A percentile compares a stretch with the other conserved stretches of the same genome.
These are phyloP conservation scores for Hippocampus barbouri DNA, from an alignment of 2,113 vertebrate species.

Conservation along the genomic window DNA sequence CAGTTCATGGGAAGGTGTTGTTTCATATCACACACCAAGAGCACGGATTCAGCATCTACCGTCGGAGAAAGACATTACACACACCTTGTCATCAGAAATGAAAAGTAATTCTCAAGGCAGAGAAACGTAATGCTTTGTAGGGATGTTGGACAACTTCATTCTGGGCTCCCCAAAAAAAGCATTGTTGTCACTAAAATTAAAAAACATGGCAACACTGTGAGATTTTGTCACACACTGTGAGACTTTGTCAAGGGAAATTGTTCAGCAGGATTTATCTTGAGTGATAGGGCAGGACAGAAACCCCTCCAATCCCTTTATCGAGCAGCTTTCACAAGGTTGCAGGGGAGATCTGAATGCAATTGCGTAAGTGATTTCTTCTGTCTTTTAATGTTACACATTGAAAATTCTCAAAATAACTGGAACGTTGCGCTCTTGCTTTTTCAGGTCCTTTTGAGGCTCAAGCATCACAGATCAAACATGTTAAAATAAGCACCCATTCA, in stretches of 20 bases:
- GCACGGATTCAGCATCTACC: too few species aligned
- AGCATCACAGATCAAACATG: too few species aligned
- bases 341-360: background rate
- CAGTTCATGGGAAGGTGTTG: background rate
- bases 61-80: background rate
- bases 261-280: background rate
- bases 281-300: background rate
- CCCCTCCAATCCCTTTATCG: background rate
- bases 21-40: too few species aligned
- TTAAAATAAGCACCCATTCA: too few species aligned
- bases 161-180: background rate
- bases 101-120: background rate
- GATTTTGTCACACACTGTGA: background rate
- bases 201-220: background rate
- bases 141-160: background rate
- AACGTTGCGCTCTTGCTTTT: background rate
- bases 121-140: background rate
- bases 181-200: background rate
- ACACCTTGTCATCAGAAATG: background rate
- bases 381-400: background rate
- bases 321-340: background rate
- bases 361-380: background rate
- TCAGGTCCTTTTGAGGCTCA: background rate
- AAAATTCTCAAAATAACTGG: background rate
- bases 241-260: conserved; percentile 1